phyloP scores from a whole-genome alignment of 2,888 invertebrate species.

The Cylloceria caligata region DNA sequence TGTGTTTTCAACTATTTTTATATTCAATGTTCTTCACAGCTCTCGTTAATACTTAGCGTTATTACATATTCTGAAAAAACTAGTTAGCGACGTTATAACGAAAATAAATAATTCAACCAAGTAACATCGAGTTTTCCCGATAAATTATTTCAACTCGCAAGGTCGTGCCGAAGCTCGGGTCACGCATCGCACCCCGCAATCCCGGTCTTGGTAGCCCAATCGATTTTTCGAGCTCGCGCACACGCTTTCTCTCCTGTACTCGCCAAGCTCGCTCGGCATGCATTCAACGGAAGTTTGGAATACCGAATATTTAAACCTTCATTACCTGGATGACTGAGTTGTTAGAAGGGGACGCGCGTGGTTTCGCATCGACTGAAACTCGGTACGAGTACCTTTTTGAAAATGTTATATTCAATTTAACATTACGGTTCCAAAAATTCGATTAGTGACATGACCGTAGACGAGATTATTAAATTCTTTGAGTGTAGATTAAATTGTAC shows the following conservation, averaged over 20 bases:
- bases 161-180: conserved; percentile 16
- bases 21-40: neutral
- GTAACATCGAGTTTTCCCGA: conserved; percentile 12
- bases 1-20: conserved; percentile 4
- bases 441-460: neutral
- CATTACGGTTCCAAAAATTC: conserved; percentile 7
- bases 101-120: neutral
- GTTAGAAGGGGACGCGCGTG: conserved; percentile 17
- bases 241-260: conserved; percentile 9
- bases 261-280: conserved; percentile 42
- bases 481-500: neutral
- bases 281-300: conserved; percentile 55
- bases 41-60: neutral
- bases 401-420: neutral
- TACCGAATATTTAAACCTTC: conserved; percentile 59
- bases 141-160: conserved; percentile 3
- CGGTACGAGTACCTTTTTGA: conserved; percentile 17
- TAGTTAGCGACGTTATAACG: neutral
- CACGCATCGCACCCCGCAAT: neutral
- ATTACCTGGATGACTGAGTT: conserved; percentile 38
- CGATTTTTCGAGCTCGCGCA: conserved; percentile 51
- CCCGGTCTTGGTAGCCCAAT: conserved; percentile 42
- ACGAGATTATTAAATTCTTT: neutral
- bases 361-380: conserved; percentile 9
- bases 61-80: neutral